Evolutionary conservation across 2,113 vertebrate species (phyloP).

Genomic region (Ivindomyrus marchei): DNA sequence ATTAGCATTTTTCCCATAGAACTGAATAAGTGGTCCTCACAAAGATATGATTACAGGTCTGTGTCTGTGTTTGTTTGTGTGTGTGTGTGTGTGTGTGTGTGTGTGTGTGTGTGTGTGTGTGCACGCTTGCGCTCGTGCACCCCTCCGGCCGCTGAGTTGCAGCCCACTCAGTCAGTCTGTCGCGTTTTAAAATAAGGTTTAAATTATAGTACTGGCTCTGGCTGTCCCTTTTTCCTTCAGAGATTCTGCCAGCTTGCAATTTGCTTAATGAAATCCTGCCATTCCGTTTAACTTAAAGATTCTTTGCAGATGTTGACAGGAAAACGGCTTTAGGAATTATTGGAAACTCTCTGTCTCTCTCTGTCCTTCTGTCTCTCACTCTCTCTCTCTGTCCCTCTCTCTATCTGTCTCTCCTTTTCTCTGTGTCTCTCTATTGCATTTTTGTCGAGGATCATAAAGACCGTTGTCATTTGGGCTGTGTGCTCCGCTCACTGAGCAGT

Average conservation of each 20-base stretch:
- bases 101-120: background rate
- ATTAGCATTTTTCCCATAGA: too few species aligned
- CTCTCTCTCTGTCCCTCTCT: background rate
- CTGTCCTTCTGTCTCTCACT: background rate
- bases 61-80: background rate
- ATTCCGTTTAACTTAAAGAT: constrained; percentile 86
- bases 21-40: too few species aligned
- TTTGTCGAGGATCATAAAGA: constrained; percentile 51
- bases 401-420: constrained; percentile 23
- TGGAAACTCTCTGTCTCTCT: constrained; percentile 54
- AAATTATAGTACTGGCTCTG: constrained; percentile 94
- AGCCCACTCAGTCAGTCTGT: constrained; percentile 63
- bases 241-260: constrained; percentile 97
- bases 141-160: constrained; percentile 42
- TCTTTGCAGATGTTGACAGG: constrained; percentile 88
- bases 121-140: background rate
- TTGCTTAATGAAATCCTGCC: constrained; percentile 99
- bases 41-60: too few species aligned
- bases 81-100: too few species aligned
- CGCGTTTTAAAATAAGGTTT: constrained; percentile 91
- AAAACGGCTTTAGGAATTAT: constrained; percentile 77
- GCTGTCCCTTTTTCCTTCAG: constrained; percentile 89
- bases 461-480: constrained; percentile 20
- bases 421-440: constrained; percentile 46
- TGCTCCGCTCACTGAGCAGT: constrained; percentile 47